Evolutionary conservation across 2,797 vertebrate genomes (phyloP).

Genomic region (Neostethus bicornis): DNA sequence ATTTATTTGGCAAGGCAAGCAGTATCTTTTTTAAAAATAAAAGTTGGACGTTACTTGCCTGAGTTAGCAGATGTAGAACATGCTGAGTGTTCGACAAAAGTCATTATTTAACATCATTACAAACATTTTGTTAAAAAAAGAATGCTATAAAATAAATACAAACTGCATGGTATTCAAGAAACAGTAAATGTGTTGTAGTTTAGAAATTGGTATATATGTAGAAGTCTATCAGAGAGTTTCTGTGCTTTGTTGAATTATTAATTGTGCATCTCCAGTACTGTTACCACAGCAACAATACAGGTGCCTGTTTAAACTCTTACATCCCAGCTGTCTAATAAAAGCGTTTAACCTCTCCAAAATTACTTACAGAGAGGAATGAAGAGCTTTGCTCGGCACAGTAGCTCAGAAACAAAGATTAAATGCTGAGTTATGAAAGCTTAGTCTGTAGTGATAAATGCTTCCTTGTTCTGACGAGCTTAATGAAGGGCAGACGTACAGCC

Average conservation of each 20-base stretch:
- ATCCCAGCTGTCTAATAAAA: slow-evolving; percentile 8
- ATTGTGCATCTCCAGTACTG: no score
- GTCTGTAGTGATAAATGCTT: slow-evolving; percentile 59
- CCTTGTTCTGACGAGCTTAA: slow-evolving; percentile 52
- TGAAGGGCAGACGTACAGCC: slow-evolving; percentile 70
- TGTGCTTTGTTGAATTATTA: no score
- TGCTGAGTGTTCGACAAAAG: slow-evolving; percentile 7
- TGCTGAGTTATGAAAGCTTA: slow-evolving; percentile 47
- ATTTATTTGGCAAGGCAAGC: slow-evolving; percentile 10
- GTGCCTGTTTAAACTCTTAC: slow-evolving; percentile 6
- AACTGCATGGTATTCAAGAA: no score
- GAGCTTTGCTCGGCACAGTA: slow-evolving; percentile 39
- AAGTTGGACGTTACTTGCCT: slow-evolving; percentile 23
- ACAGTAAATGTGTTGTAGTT: no score
- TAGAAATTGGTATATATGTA: no score
- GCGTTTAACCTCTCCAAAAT: slow-evolving; percentile 12
- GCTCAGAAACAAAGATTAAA: slow-evolving; percentile 18
- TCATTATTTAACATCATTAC: background rate
- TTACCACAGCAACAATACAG: slow-evolving; percentile 10
- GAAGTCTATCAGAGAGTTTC: no score
- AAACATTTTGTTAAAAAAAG: no score
- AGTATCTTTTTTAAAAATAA: slow-evolving; percentile 26
- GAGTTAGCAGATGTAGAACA: slow-evolving; percentile 11
- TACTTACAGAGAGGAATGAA: slow-evolving; percentile 8
- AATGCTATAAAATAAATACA: no score